phyloP scores from a whole-genome alignment of 2,797 vertebrate species.

The Rhodeus uyekii region DNA sequence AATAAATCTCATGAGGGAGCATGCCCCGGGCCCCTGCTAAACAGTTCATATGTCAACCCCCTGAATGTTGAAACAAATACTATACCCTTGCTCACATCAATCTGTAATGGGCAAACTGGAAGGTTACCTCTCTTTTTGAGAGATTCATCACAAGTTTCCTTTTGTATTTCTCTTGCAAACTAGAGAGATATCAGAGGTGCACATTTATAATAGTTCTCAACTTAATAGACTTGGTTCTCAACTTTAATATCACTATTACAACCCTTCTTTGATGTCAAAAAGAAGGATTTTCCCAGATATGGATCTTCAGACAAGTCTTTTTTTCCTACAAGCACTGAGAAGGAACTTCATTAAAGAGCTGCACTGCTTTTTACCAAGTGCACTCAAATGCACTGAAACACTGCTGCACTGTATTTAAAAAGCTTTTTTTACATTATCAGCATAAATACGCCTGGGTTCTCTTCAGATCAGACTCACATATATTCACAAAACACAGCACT shows the following conservation, averaged over 20 bases:
- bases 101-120: too few relatives aligned
- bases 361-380: background rate
- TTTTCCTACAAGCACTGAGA: background rate
- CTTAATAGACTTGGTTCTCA: background rate
- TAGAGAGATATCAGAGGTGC: background rate
- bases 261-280: background rate
- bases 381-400: background rate
- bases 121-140: background rate
- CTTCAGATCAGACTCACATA: background rate
- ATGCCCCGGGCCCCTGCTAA: too few relatives aligned
- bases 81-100: too few relatives aligned
- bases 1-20: too few relatives aligned
- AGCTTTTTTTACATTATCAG: background rate
- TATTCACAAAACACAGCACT: background rate
- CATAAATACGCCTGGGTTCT: background rate
- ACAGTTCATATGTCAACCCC: too few relatives aligned
- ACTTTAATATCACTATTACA: background rate
- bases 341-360: background rate
- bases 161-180: background rate
- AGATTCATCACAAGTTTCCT: background rate
- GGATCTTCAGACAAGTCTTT: conserved; percentile 1
- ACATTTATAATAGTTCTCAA: background rate
- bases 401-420: background rate
- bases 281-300: conserved; percentile 20
- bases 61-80: too few relatives aligned